phyloP scores from a whole-genome alignment of 2,797 vertebrate species.

The Orestias chungarensis region DNA sequence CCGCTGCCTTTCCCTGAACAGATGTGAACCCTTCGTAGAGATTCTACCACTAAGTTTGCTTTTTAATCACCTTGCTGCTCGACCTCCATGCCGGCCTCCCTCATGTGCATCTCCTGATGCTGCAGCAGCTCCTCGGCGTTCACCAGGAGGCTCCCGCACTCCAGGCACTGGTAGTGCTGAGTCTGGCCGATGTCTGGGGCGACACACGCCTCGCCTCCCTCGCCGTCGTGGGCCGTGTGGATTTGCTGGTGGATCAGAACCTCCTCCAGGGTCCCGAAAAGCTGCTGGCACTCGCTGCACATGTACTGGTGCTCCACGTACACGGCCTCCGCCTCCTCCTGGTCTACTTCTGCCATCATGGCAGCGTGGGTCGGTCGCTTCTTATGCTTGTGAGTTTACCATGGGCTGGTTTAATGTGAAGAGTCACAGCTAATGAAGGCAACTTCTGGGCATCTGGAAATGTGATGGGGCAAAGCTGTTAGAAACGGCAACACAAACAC shows the following conservation, averaged over 20 bases:
- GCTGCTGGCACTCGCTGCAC: constrained; percentile 92
- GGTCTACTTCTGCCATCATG: constrained; percentile 79
- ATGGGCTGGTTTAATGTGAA: constrained; percentile 21
- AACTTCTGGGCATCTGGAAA: constrained; percentile 16
- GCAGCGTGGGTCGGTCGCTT: constrained; percentile 5
- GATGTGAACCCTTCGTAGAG: not conserved
- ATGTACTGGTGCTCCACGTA: constrained; percentile 93
- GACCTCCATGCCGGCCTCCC: constrained; percentile 78
- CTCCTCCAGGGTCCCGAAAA: constrained; percentile 89
- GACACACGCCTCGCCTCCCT: constrained; percentile 49
- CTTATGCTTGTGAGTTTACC: constrained; percentile 20
- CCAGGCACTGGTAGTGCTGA: constrained; percentile 92
- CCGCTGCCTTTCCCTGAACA: not conserved
- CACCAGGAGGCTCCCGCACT: constrained; percentile 87
- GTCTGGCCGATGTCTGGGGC: constrained; percentile 72
- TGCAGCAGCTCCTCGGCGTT: constrained; percentile 88
- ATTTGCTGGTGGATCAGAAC: constrained; percentile 92
- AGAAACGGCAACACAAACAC: constrained; percentile 3
- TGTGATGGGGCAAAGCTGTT: constrained; percentile 32
- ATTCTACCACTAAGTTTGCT: not conserved
- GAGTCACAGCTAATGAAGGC: not conserved
- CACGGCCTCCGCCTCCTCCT: constrained; percentile 76
- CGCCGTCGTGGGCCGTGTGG: constrained; percentile 79
- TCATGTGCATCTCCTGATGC: constrained; percentile 92
- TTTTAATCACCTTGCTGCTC: constrained; percentile 73